Evolutionary conservation across 2,888 invertebrate genomes (phyloP).

Genomic region (Sesia apiformis): DNA sequence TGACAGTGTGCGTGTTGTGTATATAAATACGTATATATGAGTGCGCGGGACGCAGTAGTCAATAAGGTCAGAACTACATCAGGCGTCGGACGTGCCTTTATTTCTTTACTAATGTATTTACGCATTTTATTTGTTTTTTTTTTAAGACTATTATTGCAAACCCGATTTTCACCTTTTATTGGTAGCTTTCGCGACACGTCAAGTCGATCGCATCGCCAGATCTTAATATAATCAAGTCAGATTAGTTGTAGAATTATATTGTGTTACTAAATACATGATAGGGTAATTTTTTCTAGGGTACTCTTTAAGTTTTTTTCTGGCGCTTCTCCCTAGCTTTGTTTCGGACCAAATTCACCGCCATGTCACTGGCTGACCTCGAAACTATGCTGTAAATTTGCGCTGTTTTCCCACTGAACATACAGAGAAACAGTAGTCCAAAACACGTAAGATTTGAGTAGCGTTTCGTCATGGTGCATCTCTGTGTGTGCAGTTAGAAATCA

Average conservation of each 20-base stretch:
- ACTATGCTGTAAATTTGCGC: not conserved
- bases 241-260: slow-evolving; percentile 12
- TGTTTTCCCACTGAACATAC: not conserved
- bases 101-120: slow-evolving; percentile 43
- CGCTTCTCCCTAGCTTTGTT: slow-evolving; percentile 6
- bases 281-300: slow-evolving; percentile 9
- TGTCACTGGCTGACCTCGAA: not conserved
- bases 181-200: slow-evolving; percentile 31
- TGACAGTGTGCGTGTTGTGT: slow-evolving; percentile 19
- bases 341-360: slow-evolving; percentile 6
- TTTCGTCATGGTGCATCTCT: not conserved
- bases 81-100: slow-evolving; percentile 53
- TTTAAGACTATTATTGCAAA: slow-evolving; percentile 27
- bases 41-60: slow-evolving; percentile 38
- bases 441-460: not conserved
- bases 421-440: not conserved
- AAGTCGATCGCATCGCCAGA: slow-evolving; percentile 1
- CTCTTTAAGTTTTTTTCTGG: slow-evolving; percentile 5
- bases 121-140: slow-evolving; percentile 42
- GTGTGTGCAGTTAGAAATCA: not conserved
- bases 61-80: slow-evolving; percentile 38
- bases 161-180: slow-evolving; percentile 45
- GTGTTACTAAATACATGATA: slow-evolving; percentile 13
- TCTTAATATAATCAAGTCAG: slow-evolving; percentile 8
- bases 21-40: slow-evolving; percentile 27